Conservation (phyloP, 1,140 invertebrate genomes). For the Dendrolimus kikuchii region DNA sequence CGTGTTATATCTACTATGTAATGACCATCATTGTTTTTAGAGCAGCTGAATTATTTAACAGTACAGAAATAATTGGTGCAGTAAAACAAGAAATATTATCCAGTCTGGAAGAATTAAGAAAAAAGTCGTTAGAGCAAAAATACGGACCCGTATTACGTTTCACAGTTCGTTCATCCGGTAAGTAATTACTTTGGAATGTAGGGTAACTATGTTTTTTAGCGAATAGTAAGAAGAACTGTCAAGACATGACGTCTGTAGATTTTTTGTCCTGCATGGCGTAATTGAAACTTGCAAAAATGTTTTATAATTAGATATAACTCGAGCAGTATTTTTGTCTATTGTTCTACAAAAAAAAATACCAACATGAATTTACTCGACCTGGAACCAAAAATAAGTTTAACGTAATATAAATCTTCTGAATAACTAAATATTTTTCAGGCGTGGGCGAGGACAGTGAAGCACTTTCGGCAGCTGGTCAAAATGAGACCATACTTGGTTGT, state of each 20-base stretch:
- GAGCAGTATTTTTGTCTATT: too few species aligned
- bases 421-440: slow-evolving; percentile 43
- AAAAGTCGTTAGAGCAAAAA: slow-evolving; percentile 29
- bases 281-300: too few species aligned
- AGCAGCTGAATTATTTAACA: slow-evolving; percentile 34
- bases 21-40: slow-evolving; percentile 29
- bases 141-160: slow-evolving; percentile 45
- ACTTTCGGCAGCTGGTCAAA: slow-evolving; percentile 88
- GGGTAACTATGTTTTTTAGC: too few species aligned
- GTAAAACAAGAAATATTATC: slow-evolving; percentile 39
- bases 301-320: too few species aligned
- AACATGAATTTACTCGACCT: too few species aligned
- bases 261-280: too few species aligned
- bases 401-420: too few species aligned
- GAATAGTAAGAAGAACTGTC: not conserved
- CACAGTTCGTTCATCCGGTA: slow-evolving; percentile 71
- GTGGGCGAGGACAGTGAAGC: slow-evolving; percentile 85
- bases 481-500: slow-evolving; percentile 83
- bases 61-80: slow-evolving; percentile 36
- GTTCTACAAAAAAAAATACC: too few species aligned
- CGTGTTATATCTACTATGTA: not conserved
- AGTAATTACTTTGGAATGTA: slow-evolving; percentile 4
- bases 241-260: too few species aligned
- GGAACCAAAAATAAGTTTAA: too few species aligned
- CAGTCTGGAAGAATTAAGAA: slow-evolving; percentile 37